Evolutionary conservation across 1,140 invertebrate genomes (phyloP), one percentile per base, ranked within the genome.

Genomic region (Caenorhabditis remanei): DNA sequence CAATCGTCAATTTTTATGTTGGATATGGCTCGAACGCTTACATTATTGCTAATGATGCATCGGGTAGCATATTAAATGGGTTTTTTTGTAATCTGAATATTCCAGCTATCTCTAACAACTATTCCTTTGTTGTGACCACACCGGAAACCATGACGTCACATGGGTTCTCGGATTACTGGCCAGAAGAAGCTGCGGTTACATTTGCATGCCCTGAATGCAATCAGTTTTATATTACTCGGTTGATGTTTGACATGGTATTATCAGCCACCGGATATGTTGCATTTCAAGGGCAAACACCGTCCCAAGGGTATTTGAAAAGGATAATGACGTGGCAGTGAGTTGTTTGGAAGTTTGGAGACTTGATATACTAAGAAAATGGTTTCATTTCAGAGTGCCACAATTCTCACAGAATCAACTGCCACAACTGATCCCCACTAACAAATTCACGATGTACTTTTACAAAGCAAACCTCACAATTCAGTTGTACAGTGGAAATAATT

Each of bases 11-110:
- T 43, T 71, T 71, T 19, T 71, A 71, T 46, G 16, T 14, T 43
- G 65, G 41, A 16, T 46, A 16, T n/a, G 41, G 46, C 13, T 71
- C 65, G 1, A n/a, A 71, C 4, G 65, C 65, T n/a, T 71, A 43
- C 46, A 24, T 71, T n/a, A 71, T 71, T 71, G 65, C 11, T 1
- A 71, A 71, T 4, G 65, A 71, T 71, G 41, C n/a, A 8, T n/a
- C 40, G 16, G 9, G 65, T 71, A 67, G 14, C 1, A 0, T 2
- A 65, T 58, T 7, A 1, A 14, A 3, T 7, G n/a, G 32, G 7
- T 63, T 32, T 63, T 14, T 24, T 21, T 2, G 2, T 3, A 63
- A n/a, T 14, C n/a, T 8, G 8, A 63, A 9, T 32, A 2, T 63
- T 63, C 13, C 24, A 71, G 65, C 13, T 16, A 71, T 71, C 19